A percentile compares a stretch with the other conserved stretches of the same genome.
phyloP scores from a whole-genome alignment of 2,797 vertebrate species.

The Anas capensis region DNA sequence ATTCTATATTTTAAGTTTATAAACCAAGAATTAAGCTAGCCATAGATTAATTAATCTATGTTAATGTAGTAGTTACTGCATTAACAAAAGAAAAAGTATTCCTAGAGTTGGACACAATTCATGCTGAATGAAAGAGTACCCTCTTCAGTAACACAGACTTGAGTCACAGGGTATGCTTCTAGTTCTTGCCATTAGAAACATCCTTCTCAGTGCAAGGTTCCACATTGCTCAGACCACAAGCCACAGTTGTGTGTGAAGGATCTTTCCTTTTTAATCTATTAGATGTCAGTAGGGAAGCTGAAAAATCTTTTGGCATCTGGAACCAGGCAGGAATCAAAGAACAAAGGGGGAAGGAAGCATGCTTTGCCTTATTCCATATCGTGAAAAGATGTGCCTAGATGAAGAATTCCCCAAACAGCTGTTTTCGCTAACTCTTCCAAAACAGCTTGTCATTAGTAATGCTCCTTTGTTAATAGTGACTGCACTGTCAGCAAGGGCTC shows the following conservation, averaged over 20 bases:
- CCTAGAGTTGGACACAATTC: background rate
- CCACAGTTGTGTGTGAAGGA: background rate
- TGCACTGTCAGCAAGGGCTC: background rate
- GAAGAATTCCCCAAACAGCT: background rate
- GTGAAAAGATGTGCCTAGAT: background rate
- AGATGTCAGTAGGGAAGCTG: background rate
- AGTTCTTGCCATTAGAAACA: background rate
- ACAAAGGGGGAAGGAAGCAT: background rate
- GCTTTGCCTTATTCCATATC: background rate
- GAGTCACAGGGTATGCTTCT: background rate
- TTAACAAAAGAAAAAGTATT: background rate
- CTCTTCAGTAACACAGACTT: background rate
- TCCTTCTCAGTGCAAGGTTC: background rate
- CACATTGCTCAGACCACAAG: background rate
- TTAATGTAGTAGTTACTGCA: too few species aligned
- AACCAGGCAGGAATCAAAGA: background rate
- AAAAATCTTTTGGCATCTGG: background rate
- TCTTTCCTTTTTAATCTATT: background rate
- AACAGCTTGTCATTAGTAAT: background rate
- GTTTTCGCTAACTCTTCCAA: background rate
- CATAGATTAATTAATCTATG: too few species aligned
- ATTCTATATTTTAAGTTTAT: background rate
- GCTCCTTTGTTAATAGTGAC: background rate
- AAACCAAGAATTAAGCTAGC: background rate
- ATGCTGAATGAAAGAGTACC: background rate